phyloP scores from a whole-genome alignment of 1,140 invertebrate genomes.

The Drosophila mayri region DNA sequence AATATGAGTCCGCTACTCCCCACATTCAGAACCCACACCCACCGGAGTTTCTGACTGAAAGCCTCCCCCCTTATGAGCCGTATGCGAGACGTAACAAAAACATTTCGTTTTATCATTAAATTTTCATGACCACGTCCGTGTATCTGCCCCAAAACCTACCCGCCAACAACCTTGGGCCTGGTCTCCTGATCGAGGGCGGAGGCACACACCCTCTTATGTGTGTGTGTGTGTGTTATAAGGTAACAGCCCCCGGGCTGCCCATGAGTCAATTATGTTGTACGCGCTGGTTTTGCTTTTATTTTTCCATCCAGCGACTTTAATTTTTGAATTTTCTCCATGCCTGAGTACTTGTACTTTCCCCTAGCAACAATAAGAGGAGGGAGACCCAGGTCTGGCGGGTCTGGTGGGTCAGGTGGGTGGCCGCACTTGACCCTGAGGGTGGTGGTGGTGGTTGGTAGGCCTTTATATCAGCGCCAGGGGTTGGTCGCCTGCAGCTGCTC shows the following conservation, averaged over 20 bases:
- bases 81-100: conserved; percentile 72
- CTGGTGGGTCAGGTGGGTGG: conserved; percentile 61
- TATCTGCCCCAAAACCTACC: conserved; percentile 42
- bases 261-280: conserved; percentile 76
- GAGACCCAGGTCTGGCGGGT: conserved; percentile 3
- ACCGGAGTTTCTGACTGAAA: background rate
- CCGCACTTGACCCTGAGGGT: conserved; percentile 71
- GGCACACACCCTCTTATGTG: conserved; percentile 11
- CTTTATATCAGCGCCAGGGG: conserved; percentile 68
- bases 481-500: conserved; percentile 62
- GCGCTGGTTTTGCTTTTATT: conserved; percentile 48
- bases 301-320: conserved; percentile 72
- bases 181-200: conserved; percentile 29
- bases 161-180: conserved; percentile 36
- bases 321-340: conserved; percentile 58
- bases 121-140: conserved; percentile 76
- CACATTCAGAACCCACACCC: conserved; percentile 1
- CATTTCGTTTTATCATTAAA: conserved; percentile 84
- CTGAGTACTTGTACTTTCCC: conserved; percentile 31
- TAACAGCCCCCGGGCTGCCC: conserved; percentile 44
- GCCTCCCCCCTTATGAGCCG: conserved; percentile 23
- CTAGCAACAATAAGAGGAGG: conserved; percentile 38
- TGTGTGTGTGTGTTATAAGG: conserved; percentile 2
- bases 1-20: conserved; percentile 34
- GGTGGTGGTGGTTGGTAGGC: conserved; percentile 42